Base-by-base conservation (phyloP, 1,140 invertebrate species). In the Dufourea novaeangliae region DNA sequence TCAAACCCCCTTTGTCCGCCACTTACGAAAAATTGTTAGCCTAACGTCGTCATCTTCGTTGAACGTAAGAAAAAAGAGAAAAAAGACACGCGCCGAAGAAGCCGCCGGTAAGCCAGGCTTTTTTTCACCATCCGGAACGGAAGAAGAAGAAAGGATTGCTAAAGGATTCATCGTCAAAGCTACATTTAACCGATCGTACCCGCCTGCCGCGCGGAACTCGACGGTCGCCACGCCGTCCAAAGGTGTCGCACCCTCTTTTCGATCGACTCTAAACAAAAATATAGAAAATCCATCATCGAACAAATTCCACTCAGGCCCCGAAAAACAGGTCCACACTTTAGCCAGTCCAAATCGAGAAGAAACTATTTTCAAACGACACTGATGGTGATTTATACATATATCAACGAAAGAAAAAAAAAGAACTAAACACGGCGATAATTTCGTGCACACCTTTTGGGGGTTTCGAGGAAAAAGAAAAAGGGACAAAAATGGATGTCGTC, bases 131-230 rank as follows among this genome's bases (percentile, higher is more conserved):
- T 86, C 86, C 69, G 85, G 88, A 85, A 90, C 86, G 85, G 90
- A 87, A 89, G 84, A 91, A 89, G 84, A 91, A 88, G 87, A 87
- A 89, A 90, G 89, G 89, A 90, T 91, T 88, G 89, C 90, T 91
- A 90, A 87, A 88, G 88, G 86, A 92, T 92, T 91, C 90, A 92
- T 92, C 89, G 88, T 90, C 85, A 91, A 90, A 91, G 90, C 90
- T 92, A 87, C 86, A 91, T 88, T 89, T 88, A 88, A 87, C 82
- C n/a, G 84, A 85, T 88, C 62, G 79, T 32, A 84, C 79, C 44
- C 73, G 82, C 54, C 78, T 59, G 22, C 8, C 57, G 73, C 68
- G 75, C 67, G 79, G 68, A 74, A 82, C 71, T 78, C 79, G 76
- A 62, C 22, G 14, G 1, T 20, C 44, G n/a, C n/a, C 17, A 6